Percentiles rank a stretch among this genome's conserved stretches.
These are phyloP conservation scores for Drosophila neutralis DNA, from an alignment of 2,888 invertebrate genomes.

Conservation along the genomic window DNA sequence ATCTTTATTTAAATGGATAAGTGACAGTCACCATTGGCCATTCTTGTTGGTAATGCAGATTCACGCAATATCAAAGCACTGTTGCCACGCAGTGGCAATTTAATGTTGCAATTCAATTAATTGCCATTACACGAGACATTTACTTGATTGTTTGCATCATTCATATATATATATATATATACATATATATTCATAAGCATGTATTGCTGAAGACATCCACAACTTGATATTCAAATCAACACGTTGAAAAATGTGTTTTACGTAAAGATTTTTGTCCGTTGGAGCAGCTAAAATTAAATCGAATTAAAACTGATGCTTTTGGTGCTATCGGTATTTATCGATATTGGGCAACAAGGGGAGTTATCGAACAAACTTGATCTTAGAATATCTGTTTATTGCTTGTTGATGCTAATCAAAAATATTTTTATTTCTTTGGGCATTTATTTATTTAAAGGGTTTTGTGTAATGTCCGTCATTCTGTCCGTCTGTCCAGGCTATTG, in stretches of 20 bases:
- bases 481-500: background rate
- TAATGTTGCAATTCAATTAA: constrained; percentile 1
- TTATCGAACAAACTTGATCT: background rate
- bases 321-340: background rate
- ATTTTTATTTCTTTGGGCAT: background rate
- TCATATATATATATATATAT: background rate
- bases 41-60: background rate
- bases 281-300: background rate
- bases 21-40: constrained; percentile 24
- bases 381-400: background rate
- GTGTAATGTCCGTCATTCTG: no score
- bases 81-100: background rate
- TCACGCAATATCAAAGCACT: background rate
- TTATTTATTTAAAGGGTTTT: no score
- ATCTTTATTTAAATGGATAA: constrained; percentile 44
- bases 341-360: background rate
- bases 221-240: no score
- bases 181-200: no score
- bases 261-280: background rate
- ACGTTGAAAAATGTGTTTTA: background rate
- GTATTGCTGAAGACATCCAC: background rate
- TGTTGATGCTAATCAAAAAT: background rate
- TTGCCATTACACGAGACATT: background rate
- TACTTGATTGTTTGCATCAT: background rate
- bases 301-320: background rate